These are phyloP conservation scores for Nomada flava DNA, from an alignment of 2,888 invertebrate genomes.

Conservation along the genomic window DNA sequence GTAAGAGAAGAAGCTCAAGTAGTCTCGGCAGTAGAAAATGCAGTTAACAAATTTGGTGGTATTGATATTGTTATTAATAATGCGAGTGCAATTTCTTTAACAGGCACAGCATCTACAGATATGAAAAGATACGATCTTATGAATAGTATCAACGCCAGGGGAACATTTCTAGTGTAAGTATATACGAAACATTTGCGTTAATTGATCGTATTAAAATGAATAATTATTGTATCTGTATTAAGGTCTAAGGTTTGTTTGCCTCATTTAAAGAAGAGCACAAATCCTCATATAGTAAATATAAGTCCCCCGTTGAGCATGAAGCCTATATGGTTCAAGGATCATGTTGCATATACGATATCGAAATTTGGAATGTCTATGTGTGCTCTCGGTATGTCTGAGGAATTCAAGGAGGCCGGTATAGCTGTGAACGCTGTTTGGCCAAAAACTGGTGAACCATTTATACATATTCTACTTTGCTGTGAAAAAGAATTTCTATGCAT, in stretches of 20 bases:
- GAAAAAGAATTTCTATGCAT: neutral
- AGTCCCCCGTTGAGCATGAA: conserved; percentile 97
- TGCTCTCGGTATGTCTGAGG: conserved; percentile 98
- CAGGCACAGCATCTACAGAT: conserved; percentile 92
- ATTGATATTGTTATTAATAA: conserved; percentile 98
- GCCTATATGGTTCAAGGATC: conserved; percentile 95
- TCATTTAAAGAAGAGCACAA: conserved; percentile 92
- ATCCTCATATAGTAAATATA: conserved; percentile 97
- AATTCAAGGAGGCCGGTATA: conserved; percentile 92
- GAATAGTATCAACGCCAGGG: conserved; percentile 97
- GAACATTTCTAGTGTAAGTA: conserved; percentile 96
- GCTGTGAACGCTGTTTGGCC: conserved; percentile 99
- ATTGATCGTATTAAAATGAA: conserved; percentile 1
- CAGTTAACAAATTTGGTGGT: conserved; percentile 95
- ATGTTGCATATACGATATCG: conserved; percentile 99
- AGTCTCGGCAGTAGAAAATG: conserved; percentile 89
- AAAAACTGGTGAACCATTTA: conserved; percentile 88
- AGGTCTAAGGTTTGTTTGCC: conserved; percentile 97
- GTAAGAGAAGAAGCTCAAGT: conserved; percentile 93
- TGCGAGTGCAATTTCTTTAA: conserved; percentile 96
- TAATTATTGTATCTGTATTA: conserved; percentile 70
- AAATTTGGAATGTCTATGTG: conserved; percentile 99
- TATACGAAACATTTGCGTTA: neutral
- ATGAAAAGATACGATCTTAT: conserved; percentile 99
- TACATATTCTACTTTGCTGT: neutral